Percentiles rank a stretch among this genome's conserved stretches.
Conservation (phyloP, 2,113 vertebrate genomes). For the Sinosuthora webbiana region DNA sequence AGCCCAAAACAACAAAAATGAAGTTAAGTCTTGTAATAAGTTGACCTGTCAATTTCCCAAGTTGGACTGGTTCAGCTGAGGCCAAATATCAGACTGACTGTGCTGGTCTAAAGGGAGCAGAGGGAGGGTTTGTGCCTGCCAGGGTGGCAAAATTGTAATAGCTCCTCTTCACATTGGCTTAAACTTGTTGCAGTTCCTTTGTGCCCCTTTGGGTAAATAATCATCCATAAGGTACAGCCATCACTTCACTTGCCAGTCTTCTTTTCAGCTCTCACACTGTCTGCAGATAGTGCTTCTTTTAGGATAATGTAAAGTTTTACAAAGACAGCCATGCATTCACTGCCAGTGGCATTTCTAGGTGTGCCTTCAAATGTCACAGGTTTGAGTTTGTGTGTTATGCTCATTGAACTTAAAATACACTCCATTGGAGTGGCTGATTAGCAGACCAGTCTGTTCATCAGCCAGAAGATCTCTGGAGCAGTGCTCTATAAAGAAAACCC, state of each 20-base stretch:
- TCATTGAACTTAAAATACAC: background rate
- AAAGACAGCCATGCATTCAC: background rate
- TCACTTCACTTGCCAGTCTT: background rate
- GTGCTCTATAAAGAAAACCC: background rate
- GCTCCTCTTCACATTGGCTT: background rate
- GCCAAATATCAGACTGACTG: background rate
- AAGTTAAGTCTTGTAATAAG: background rate
- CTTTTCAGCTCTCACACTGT: background rate
- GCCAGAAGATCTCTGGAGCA: background rate
- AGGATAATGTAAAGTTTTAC: background rate
- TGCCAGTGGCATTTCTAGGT: background rate
- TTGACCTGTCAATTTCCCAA: background rate
- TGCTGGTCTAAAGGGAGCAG: background rate
- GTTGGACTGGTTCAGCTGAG: background rate
- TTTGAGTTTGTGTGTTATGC: background rate
- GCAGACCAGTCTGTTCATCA: background rate
- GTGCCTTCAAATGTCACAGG: background rate
- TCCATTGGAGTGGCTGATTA: background rate
- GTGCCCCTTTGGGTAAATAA: background rate
- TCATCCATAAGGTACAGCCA: background rate
- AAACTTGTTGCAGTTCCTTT: background rate
- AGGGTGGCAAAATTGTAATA: background rate
- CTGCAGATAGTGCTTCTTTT: background rate
- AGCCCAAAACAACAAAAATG: fast-evolving
- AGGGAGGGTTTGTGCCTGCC: background rate